Percentiles rank a stretch among this genome's conserved stretches.
These are phyloP conservation scores for Ageneiosus marmoratus DNA, from an alignment of 2,113 vertebrate genomes.

Conservation along the genomic window DNA sequence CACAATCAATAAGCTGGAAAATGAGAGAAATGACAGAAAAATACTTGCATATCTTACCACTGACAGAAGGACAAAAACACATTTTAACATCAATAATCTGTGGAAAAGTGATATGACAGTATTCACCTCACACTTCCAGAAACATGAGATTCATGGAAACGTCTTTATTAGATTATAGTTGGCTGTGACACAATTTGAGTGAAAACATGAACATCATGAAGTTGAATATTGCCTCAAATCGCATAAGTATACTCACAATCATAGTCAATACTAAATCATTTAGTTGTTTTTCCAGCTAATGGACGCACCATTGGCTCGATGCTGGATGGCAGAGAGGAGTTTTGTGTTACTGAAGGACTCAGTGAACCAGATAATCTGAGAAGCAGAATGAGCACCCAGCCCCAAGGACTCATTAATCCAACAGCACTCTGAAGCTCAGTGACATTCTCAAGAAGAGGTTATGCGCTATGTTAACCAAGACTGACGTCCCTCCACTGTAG, in stretches of 20 bases:
- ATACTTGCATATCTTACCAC: not conserved
- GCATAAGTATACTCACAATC: slow-evolving; percentile 17
- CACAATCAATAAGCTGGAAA: not conserved
- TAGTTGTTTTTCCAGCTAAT: slow-evolving; percentile 21
- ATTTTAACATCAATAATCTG: not conserved
- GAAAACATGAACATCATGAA: slow-evolving; percentile 16
- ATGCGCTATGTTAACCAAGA: slow-evolving; percentile 12
- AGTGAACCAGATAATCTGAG: slow-evolving; percentile 52
- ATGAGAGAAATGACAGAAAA: not conserved
- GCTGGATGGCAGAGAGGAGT: slow-evolving; percentile 2
- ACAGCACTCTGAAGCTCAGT: slow-evolving; percentile 46
- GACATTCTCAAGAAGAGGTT: slow-evolving; percentile 48
- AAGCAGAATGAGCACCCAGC: slow-evolving; percentile 43
- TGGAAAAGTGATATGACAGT: not conserved
- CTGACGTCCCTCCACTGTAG: slow-evolving; percentile 38
- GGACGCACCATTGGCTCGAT: slow-evolving; percentile 5
- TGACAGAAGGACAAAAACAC: not conserved
- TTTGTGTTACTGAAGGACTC: slow-evolving; percentile 48
- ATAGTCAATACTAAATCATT: not conserved
- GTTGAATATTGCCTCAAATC: slow-evolving; percentile 17
- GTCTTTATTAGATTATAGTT: slow-evolving; percentile 16
- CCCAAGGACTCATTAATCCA: slow-evolving; percentile 56
- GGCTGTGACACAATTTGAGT: not conserved
- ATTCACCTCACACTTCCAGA: not conserved
- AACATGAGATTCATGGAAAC: slow-evolving; percentile 13